These are phyloP conservation scores for Mantis religiosa DNA, from an alignment of 2,888 invertebrate species.

Conservation along the genomic window DNA sequence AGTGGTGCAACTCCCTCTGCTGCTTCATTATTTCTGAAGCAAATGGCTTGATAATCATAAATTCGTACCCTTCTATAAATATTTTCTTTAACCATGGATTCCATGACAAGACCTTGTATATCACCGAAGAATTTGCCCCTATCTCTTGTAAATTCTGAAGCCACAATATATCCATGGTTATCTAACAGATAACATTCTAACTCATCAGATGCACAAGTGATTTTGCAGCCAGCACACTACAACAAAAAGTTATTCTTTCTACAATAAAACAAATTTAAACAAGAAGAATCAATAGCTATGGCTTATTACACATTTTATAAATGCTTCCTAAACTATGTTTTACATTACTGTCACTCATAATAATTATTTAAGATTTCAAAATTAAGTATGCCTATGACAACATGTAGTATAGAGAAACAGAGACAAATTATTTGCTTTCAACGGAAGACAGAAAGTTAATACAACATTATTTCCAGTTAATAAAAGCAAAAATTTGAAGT, in stretches of 20 bases:
- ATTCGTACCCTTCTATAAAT: slow-evolving; percentile 73
- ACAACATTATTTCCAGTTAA: too few species aligned
- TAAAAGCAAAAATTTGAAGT: too few species aligned
- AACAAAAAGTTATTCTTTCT: neutral
- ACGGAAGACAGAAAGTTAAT: too few species aligned
- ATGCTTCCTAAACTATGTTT: too few species aligned
- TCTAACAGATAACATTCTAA: slow-evolving; percentile 49
- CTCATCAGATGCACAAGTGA: slow-evolving; percentile 38
- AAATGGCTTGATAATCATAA: slow-evolving; percentile 82
- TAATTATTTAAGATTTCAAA: too few species aligned
- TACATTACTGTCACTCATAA: too few species aligned
- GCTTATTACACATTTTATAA: too few species aligned
- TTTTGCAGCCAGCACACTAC: neutral
- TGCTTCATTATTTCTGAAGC: slow-evolving; percentile 55
- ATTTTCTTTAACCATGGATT: slow-evolving; percentile 42
- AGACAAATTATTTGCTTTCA: too few species aligned
- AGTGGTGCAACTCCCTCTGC: slow-evolving; percentile 38
- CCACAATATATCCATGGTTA: slow-evolving; percentile 49
- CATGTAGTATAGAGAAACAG: too few species aligned
- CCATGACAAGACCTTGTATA: slow-evolving; percentile 44
- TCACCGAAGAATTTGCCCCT: slow-evolving; percentile 49
- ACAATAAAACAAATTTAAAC: too few species aligned
- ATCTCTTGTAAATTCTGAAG: slow-evolving; percentile 42
- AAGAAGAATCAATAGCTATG: too few species aligned
- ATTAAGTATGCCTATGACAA: too few species aligned